Percentiles rank a stretch among this genome's conserved stretches.
Conservation (phyloP, 2,113 vertebrate genomes). For the Mellivora capensis region DNA sequence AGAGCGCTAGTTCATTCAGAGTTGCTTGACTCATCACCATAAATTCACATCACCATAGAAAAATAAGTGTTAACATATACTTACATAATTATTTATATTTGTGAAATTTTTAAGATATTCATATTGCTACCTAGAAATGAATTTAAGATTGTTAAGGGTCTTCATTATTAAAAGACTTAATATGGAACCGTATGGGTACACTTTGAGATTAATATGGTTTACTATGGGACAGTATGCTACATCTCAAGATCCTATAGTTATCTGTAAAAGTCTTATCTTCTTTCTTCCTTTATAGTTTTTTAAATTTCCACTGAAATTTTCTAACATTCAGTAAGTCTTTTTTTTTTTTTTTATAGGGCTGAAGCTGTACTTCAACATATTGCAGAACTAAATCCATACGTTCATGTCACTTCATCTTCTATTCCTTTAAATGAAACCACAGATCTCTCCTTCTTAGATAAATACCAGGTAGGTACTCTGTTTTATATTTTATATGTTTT, state of each 20-base stretch:
- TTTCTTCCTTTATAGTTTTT: not conserved
- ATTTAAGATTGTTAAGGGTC: not conserved
- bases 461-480: conserved; percentile 87
- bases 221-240: not conserved
- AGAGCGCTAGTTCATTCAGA: not conserved
- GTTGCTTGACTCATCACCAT: not conserved
- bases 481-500: not conserved
- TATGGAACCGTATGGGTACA: not conserved
- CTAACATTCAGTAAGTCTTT: not conserved
- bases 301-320: conserved; percentile 24
- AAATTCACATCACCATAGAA: not conserved
- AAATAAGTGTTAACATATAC: not conserved
- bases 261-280: not conserved
- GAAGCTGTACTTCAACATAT: conserved; percentile 90
- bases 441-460: conserved; percentile 91
- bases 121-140: not conserved
- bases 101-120: not conserved
- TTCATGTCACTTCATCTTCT: conserved; percentile 89
- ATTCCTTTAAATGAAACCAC: conserved; percentile 86
- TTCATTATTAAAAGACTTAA: not conserved
- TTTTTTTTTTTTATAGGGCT: conserved; percentile 82
- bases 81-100: not conserved
- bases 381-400: conserved; percentile 95
- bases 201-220: conserved; percentile 14
- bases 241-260: not conserved